These are phyloP conservation scores for Falco naumanni DNA, from an alignment of 2,797 vertebrate species.

Conservation along the genomic window DNA sequence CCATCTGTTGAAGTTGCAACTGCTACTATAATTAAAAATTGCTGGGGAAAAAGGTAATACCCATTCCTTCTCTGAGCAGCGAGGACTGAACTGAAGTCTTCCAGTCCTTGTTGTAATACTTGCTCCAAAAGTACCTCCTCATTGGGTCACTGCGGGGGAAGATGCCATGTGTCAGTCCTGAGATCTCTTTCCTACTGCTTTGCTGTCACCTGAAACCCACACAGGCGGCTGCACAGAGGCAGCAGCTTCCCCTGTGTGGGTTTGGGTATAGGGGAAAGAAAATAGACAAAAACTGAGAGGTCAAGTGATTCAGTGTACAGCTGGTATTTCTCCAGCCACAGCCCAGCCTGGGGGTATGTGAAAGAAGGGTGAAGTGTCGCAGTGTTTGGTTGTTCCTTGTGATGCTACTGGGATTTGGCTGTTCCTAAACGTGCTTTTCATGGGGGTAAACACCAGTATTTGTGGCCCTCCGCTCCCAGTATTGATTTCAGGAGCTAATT, in stretches of 20 bases:
- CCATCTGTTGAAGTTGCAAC: background rate
- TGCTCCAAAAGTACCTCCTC: background rate
- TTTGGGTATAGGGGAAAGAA: background rate
- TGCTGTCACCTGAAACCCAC: background rate
- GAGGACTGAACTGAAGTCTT: background rate
- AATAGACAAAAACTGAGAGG: background rate
- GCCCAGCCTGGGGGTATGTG: too few species aligned
- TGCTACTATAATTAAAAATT: background rate
- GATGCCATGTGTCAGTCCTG: accelerated
- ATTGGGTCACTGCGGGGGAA: accelerated
- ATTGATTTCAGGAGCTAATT: background rate
- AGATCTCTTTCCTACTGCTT: background rate
- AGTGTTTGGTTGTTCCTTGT: background rate
- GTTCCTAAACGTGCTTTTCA: background rate
- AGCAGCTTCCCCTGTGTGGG: background rate
- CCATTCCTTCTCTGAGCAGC: background rate
- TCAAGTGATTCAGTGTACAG: background rate
- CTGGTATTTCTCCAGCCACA: accelerated
- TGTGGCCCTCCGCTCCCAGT: background rate
- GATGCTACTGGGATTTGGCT: background rate
- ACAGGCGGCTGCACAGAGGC: background rate
- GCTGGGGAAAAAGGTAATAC: background rate
- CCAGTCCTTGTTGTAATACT: background rate
- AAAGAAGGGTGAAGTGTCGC: accelerated
- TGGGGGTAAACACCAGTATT: accelerated